A percentile compares a stretch with the other conserved stretches of the same genome.
These are phyloP conservation scores for Cinara cedri DNA, from an alignment of 2,888 invertebrate genomes.

Conservation along the genomic window DNA sequence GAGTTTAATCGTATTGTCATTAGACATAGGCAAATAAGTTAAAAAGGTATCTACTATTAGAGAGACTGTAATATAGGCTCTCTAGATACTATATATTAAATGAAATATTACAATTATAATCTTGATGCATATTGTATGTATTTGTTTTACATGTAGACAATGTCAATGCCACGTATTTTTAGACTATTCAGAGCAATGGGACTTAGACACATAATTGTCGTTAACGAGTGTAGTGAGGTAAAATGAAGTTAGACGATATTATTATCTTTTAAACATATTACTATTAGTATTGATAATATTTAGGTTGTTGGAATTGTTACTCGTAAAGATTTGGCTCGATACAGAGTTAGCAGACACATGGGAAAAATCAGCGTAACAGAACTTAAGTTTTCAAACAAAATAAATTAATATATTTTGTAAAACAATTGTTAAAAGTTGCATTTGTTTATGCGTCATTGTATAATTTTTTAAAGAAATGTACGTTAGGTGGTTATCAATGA, in stretches of 20 bases:
- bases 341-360: constrained; percentile 74
- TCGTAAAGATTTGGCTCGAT: constrained; percentile 90
- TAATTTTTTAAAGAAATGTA: too few relatives aligned
- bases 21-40: too few relatives aligned
- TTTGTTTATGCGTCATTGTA: neutral
- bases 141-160: constrained; percentile 69
- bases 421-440: neutral
- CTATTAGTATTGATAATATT: constrained; percentile 59
- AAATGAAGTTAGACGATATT: neutral
- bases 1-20: constrained; percentile 62
- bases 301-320: constrained; percentile 96
- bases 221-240: constrained; percentile 88
- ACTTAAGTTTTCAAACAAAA: constrained; percentile 68
- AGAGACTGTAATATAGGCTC: too few relatives aligned
- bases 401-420: neutral
- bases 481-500: too few relatives aligned
- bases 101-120: neutral
- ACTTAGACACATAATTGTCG: constrained; percentile 88
- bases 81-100: too few relatives aligned
- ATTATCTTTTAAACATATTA: constrained; percentile 17
- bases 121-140: constrained; percentile 14
- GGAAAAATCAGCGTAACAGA: constrained; percentile 79
- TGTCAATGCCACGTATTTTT: constrained; percentile 89
- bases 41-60: too few relatives aligned
- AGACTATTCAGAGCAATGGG: constrained; percentile 91